These are phyloP conservation scores for Eremophila alpestris DNA, from an alignment of 2,797 vertebrate genomes.

Conservation along the genomic window DNA sequence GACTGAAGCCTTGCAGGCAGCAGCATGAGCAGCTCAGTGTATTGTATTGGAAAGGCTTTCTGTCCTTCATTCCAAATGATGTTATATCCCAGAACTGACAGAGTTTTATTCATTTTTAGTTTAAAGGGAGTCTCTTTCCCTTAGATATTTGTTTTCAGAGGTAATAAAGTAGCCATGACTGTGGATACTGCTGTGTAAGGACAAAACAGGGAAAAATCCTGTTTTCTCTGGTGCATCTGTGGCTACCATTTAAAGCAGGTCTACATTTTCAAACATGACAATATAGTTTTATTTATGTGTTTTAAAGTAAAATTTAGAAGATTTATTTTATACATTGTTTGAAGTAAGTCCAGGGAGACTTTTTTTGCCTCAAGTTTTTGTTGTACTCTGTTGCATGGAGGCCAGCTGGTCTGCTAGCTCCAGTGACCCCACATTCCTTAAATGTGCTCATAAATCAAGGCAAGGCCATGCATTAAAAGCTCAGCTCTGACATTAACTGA, in stretches of 20 bases:
- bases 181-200: neutral
- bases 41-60: neutral
- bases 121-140: neutral
- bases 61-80: neutral
- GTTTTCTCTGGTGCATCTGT: neutral
- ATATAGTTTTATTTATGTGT: neutral
- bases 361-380: conserved; percentile 51
- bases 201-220: neutral
- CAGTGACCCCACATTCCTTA: conserved; percentile 75
- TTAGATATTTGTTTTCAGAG: neutral
- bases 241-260: neutral
- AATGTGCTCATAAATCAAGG: conserved; percentile 74
- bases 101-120: neutral
- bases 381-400: conserved; percentile 59
- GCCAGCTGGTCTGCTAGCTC: conserved; percentile 70
- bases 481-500: conserved; percentile 4
- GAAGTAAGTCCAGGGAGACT: conserved; percentile 20
- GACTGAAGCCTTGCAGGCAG: neutral
- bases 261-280: neutral
- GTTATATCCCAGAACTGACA: neutral
- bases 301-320: conserved; percentile 5
- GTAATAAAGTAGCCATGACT: neutral
- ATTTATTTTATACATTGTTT: conserved; percentile 31
- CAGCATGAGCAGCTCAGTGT: neutral
- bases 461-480: conserved; percentile 33